Base-by-base conservation (phyloP, 2,113 vertebrate species). In the Petaurus breviceps region DNA sequence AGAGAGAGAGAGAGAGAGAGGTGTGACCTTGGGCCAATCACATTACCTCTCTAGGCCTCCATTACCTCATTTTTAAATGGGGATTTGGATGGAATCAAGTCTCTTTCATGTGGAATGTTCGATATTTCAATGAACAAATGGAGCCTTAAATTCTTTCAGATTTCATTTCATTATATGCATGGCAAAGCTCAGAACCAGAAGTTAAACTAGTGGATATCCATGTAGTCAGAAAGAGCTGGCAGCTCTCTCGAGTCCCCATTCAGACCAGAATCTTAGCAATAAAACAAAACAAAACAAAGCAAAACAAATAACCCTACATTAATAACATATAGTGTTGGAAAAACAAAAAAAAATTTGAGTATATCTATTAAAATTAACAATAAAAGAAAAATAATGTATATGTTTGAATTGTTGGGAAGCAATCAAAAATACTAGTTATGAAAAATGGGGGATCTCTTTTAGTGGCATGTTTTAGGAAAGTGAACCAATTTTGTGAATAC, bases 251-350 rank as follows among this genome's bases (percentile, higher is more conserved):
- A 97, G 97, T 98, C 97, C 97, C 97, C 95, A 97, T 97, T 97
- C 97, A 97, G 92, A 97, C 95, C 96, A 94, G 93, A 96, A 95
- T 95, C 98, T 97, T 97, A 97, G 92, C 96, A 96, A 96, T 51
- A 94, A 94, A 97, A 91, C 54, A 95, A 94, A 97, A 90, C 95
- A 93, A 37, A 37, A 37, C 14, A 77, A 84, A 43, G n/a, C 68
- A 84, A 84, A 84, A 2, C 96, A 97, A 98, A 97, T 97, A 98
- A 98, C 98, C 95, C 91, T 95, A 95, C 97, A 97, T 97, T 97
- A 98, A 97, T 96, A 96, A 97, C 97, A 98, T 98, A 98, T 97
- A 97, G 96, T 96, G 93, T 92, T 96, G 84, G 94, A 96, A 97
- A 96, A 96, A 96, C 54, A 2, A 49, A 49, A 49, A 49, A 46